phyloP scores from a whole-genome alignment of 2,797 vertebrate species.

The Sebastes kiyomatsui region DNA sequence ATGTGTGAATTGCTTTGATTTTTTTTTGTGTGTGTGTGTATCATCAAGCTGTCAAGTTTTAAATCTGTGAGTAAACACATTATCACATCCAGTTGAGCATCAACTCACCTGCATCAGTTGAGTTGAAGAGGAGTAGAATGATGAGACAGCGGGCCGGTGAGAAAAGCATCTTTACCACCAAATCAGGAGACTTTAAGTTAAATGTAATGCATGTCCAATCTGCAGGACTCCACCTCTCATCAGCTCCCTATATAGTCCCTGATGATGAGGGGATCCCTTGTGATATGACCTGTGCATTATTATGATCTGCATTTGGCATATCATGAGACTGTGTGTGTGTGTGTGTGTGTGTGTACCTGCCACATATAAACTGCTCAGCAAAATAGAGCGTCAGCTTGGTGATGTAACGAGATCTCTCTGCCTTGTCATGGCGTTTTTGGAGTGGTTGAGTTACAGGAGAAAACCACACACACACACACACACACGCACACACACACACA shows the following conservation, averaged over 20 bases:
- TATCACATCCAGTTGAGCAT: background rate
- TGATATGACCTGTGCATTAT: background rate
- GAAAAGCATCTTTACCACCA: constrained; percentile 48
- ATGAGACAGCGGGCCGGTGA: constrained; percentile 12
- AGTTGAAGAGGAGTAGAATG: constrained; percentile 42
- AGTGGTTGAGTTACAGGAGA: background rate
- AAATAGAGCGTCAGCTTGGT: constrained; percentile 44
- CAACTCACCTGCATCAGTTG: constrained; percentile 56
- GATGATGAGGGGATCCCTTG: too few species aligned
- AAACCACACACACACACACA: background rate
- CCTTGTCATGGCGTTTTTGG: constrained; percentile 40
- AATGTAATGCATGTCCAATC: background rate
- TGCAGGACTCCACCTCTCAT: background rate
- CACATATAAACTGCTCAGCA: constrained; percentile 47
- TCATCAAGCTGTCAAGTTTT: background rate
- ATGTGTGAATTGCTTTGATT: background rate
- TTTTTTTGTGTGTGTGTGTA: background rate
- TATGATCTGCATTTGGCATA: background rate
- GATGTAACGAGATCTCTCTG: constrained; percentile 45
- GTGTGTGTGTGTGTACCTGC: background rate
- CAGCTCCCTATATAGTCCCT: constrained; percentile 32
- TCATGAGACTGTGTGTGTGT: background rate
- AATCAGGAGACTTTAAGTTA: background rate
- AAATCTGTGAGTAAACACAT: background rate
- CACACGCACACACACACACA: background rate